phyloP scores from a whole-genome alignment of 2,888 invertebrate genomes.

The Mayetiola destructor region DNA sequence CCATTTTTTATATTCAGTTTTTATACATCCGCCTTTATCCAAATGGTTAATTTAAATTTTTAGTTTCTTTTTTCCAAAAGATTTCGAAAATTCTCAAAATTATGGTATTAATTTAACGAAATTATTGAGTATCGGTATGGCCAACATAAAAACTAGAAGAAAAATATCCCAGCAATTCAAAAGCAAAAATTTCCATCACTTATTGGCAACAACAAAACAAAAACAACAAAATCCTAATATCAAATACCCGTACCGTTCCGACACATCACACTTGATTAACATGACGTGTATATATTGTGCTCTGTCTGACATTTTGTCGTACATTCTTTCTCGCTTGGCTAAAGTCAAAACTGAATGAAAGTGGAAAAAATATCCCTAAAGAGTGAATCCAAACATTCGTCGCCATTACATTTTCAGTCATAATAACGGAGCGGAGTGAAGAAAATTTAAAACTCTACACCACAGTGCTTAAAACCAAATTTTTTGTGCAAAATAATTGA shows the following conservation, averaged over 20 bases:
- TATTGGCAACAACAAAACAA: conserved; percentile 8
- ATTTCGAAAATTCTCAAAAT: no score
- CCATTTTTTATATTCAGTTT: no score
- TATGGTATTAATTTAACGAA: no score
- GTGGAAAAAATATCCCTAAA: neutral
- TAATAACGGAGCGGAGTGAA: conserved; percentile 5
- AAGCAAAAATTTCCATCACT: no score
- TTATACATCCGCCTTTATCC: no score
- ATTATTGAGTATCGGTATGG: no score
- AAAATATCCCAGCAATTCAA: neutral
- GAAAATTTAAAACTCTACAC: neutral
- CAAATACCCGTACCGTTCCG: neutral
- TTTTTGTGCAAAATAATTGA: neutral
- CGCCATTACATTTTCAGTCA: conserved; percentile 13
- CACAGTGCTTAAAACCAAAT: neutral
- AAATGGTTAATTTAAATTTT: no score
- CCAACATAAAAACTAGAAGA: neutral
- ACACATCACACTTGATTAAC: neutral
- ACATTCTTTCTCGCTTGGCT: conserved; percentile 9
- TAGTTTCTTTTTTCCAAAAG: no score
- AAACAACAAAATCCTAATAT: conserved; percentile 8
- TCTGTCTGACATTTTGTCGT: neutral
- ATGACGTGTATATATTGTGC: neutral
- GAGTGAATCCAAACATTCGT: conserved; percentile 13
- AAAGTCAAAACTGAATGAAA: conserved; percentile 11